Evolutionary conservation across 2,113 vertebrate species (phyloP).

Genomic region (Dasypus novemcinctus): DNA sequence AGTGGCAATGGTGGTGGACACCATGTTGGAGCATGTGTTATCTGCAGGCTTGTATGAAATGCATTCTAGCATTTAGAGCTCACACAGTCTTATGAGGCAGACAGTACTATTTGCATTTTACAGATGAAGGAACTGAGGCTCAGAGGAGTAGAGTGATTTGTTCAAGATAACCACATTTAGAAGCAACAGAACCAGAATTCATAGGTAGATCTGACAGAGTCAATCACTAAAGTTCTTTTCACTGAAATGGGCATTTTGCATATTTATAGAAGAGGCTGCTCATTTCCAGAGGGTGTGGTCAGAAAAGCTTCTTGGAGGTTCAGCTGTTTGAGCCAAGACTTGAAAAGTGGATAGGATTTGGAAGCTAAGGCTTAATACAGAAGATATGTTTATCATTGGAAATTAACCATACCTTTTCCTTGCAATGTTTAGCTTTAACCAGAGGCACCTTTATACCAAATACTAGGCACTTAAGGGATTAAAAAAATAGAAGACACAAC

Average conservation of each 20-base stretch:
- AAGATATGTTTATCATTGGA: not conserved
- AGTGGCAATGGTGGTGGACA: rapidly evolving
- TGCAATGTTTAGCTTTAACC: not conserved
- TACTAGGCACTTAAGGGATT: not conserved
- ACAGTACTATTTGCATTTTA: not conserved
- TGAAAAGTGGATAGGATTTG: not conserved
- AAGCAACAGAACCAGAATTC: not conserved
- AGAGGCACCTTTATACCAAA: not conserved
- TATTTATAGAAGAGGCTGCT: not conserved
- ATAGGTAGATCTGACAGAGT: not conserved
- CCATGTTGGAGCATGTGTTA: not conserved
- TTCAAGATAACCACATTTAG: not conserved
- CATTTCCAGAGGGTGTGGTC: not conserved
- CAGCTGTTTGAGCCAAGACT: not conserved
- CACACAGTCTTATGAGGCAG: not conserved
- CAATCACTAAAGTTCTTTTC: not conserved
- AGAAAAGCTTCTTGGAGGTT: not conserved
- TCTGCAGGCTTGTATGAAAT: not conserved
- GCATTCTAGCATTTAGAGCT: not conserved
- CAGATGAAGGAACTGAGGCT: not conserved
- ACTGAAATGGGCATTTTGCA: not conserved
- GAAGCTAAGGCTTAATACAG: not conserved
- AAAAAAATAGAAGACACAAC: not conserved
- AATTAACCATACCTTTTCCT: not conserved
- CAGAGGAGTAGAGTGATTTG: not conserved